phyloP scores from a whole-genome alignment of 1,140 invertebrate genomes.

The Colletes gigas region DNA sequence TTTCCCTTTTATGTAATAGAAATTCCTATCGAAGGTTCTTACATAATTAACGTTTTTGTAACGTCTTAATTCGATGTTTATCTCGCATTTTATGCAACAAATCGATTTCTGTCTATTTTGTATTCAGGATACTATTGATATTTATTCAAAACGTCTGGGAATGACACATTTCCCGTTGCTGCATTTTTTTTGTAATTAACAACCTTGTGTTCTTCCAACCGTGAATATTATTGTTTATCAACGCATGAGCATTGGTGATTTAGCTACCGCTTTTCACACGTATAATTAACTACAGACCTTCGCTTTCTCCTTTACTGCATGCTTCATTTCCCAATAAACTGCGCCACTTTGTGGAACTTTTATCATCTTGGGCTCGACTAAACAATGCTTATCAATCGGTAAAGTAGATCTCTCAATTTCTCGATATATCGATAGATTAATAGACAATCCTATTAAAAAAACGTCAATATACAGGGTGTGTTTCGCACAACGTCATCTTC shows the following conservation, averaged over 20 bases:
- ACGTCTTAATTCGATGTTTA: not conserved
- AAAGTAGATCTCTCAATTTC: not conserved
- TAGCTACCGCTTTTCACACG: not conserved
- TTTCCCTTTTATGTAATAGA: not conserved
- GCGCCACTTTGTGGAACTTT: not conserved
- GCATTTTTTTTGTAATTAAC: conserved; percentile 19
- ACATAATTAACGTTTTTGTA: not conserved
- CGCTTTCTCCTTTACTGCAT: not conserved
- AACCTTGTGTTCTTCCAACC: not conserved
- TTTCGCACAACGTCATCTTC: too few relatives aligned
- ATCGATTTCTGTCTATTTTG: not conserved
- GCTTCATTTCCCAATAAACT: not conserved
- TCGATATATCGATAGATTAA: not conserved
- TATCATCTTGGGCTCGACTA: not conserved
- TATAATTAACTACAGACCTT: conserved; percentile 2
- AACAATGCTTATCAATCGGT: not conserved
- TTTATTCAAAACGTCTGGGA: not conserved
- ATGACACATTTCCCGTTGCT: conserved; percentile 43
- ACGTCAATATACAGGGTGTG: not conserved
- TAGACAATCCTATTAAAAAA: not conserved
- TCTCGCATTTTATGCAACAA: not conserved
- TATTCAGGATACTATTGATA: not conserved
- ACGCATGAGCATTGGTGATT: not conserved
- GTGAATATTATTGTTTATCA: conserved; percentile 16
- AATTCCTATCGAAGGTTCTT: not conserved